These are phyloP conservation scores for Doryteuthis pealeii DNA, from an alignment of 1,140 invertebrate genomes.

Conservation along the genomic window DNA sequence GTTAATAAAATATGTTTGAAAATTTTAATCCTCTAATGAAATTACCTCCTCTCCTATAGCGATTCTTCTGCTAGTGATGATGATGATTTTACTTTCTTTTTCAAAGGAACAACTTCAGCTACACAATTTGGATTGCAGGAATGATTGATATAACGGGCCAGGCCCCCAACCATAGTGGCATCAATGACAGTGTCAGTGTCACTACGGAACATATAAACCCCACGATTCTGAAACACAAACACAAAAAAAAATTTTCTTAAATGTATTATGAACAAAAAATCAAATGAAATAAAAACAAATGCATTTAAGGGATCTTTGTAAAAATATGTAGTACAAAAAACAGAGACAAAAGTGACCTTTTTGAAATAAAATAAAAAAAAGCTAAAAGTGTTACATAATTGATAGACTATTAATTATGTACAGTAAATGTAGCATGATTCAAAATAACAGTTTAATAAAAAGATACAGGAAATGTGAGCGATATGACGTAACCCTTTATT, in stretches of 20 bases:
- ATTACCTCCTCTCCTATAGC: constrained; percentile 94
- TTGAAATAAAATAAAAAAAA: too few relatives aligned
- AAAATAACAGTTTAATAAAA: too few relatives aligned
- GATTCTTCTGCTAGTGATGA: constrained; percentile 95
- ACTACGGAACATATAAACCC: constrained; percentile 99
- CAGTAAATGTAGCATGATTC: too few relatives aligned
- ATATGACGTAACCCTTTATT: too few relatives aligned
- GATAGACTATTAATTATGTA: too few relatives aligned
- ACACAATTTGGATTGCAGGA: constrained; percentile 99
- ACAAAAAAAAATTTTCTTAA: constrained; percentile 11
- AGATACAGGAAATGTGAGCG: too few relatives aligned
- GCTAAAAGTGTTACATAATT: too few relatives aligned
- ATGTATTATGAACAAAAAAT: not conserved
- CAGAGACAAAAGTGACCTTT: too few relatives aligned
- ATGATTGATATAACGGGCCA: constrained; percentile 95
- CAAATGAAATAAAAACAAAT: not conserved
- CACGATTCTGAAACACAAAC: constrained; percentile 76
- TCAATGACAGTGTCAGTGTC: constrained; percentile 97
- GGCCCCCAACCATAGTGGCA: constrained; percentile 93
- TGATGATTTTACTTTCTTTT: constrained; percentile 90
- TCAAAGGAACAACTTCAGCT: constrained; percentile 96
- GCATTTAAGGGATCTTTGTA: too few relatives aligned
- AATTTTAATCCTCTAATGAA: not conserved
- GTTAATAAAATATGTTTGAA: too few relatives aligned
- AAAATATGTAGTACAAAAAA: too few relatives aligned